phyloP scores from a whole-genome alignment of 2,113 vertebrate genomes.

The Phocoena phocoena region DNA sequence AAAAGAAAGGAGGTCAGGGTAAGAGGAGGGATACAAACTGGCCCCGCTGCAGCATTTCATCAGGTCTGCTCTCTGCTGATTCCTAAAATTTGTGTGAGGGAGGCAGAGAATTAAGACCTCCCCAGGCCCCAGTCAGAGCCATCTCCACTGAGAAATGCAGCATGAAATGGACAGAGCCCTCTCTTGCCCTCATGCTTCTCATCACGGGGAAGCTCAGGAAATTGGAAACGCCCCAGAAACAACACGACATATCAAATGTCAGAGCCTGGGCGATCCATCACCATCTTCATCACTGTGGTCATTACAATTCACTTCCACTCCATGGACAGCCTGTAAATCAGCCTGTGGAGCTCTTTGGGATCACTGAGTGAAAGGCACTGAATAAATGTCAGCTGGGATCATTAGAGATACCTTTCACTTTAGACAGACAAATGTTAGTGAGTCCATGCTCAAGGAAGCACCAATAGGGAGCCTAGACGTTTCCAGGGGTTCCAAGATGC shows the following conservation, averaged over 20 bases:
- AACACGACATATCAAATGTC: constrained; percentile 77
- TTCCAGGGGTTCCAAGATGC: constrained; percentile 53
- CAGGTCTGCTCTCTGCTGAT: constrained; percentile 54
- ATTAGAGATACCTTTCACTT: constrained; percentile 70
- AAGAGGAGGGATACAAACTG: background rate
- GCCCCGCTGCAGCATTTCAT: background rate
- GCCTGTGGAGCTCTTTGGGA: constrained; percentile 57
- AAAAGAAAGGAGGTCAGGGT: background rate
- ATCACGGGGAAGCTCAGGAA: constrained; percentile 66
- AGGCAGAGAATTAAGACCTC: constrained; percentile 58
- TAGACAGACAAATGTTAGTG: constrained; percentile 76
- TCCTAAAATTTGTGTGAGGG: constrained; percentile 69
- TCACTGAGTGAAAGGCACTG: constrained; percentile 66
- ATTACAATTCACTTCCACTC: constrained; percentile 69
- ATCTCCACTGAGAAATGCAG: constrained; percentile 46
- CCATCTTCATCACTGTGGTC: constrained; percentile 58
- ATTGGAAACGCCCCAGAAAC: constrained; percentile 78
- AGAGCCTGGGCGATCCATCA: constrained; percentile 68
- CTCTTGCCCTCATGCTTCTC: constrained; percentile 51
- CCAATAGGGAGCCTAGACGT: constrained; percentile 22
- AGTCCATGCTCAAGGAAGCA: constrained; percentile 35
- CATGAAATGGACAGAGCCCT: constrained; percentile 35
- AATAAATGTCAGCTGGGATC: constrained; percentile 74
- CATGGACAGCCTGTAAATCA: constrained; percentile 71
- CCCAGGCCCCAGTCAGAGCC: constrained; percentile 68